phyloP scores from a whole-genome alignment of 2,888 invertebrate genomes.

The Zaprionus lineosus region DNA sequence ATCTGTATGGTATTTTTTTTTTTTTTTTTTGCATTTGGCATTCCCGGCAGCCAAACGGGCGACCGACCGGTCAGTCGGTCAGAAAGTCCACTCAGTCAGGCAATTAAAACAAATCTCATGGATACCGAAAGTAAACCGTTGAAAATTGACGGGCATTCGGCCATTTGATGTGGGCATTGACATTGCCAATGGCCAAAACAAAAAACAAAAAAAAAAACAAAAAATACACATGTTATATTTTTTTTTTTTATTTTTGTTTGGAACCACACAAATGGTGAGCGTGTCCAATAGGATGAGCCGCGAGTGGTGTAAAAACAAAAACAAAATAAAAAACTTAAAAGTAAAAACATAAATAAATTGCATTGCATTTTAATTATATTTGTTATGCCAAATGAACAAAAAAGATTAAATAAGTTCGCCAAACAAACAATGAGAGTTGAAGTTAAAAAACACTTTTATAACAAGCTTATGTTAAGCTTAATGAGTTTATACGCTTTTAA shows the following conservation, averaged over 20 bases:
- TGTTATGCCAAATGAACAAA: constrained; percentile 44
- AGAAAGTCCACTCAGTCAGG: constrained; percentile 23
- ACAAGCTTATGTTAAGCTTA: constrained; percentile 56
- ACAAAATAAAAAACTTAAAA: no score
- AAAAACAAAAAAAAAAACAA: constrained; percentile 24
- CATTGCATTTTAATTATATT: constrained; percentile 52
- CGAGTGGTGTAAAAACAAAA: constrained; percentile 19
- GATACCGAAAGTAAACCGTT: constrained; percentile 52
- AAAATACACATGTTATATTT: no score
- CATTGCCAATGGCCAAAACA: constrained; percentile 19
- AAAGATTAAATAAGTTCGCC: constrained; percentile 32
- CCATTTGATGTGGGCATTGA: constrained; percentile 42
- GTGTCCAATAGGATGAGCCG: constrained; percentile 59
- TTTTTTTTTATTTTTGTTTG: constrained; percentile 1
- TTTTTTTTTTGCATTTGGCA: no score
- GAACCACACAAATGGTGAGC: constrained; percentile 39
- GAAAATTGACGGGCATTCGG: constrained; percentile 36
- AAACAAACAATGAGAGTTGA: constrained; percentile 3
- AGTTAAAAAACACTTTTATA: constrained; percentile 37
- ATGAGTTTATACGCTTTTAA: constrained; percentile 45
- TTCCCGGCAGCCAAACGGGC: constrained; percentile 32
- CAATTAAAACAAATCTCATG: constrained; percentile 63
- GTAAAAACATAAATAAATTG: no score
- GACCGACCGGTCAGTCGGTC: constrained; percentile 7
- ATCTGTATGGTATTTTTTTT: constrained; percentile 4